Conservation (phyloP, 1,140 invertebrate species). For the Drosophila melanica region DNA sequence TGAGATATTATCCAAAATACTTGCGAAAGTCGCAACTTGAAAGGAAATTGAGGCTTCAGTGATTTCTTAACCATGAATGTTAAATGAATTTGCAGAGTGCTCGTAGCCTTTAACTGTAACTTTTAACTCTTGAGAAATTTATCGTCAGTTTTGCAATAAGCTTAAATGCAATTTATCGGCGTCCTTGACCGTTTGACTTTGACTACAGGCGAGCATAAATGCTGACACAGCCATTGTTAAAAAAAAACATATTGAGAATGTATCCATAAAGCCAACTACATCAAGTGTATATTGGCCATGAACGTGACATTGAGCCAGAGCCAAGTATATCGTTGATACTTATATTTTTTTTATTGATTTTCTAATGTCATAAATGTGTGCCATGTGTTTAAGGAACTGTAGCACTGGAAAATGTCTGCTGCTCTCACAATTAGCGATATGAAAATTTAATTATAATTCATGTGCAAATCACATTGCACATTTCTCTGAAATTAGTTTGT, state of each 20-base stretch:
- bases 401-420: slow-evolving; percentile 8
- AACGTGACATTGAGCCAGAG: slow-evolving; percentile 35
- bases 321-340: background rate
- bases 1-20: background rate
- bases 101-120: background rate
- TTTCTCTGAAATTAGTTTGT: slow-evolving; percentile 15
- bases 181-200: slow-evolving; percentile 24
- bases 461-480: slow-evolving; percentile 28
- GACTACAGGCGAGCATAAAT: slow-evolving; percentile 22
- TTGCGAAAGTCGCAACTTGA: background rate
- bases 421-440: slow-evolving; percentile 30
- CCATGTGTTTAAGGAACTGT: background rate
- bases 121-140: slow-evolving; percentile 7
- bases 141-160: slow-evolving; percentile 13
- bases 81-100: slow-evolving; percentile 9
- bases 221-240: slow-evolving; percentile 28
- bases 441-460: slow-evolving; percentile 30
- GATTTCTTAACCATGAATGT: background rate
- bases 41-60: background rate
- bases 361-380: background rate
- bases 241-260: slow-evolving; percentile 12
- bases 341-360: slow-evolving; percentile 26
- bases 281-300: slow-evolving; percentile 36
- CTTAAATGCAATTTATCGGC: slow-evolving; percentile 13
- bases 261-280: slow-evolving; percentile 14